These are phyloP conservation scores for Rhamnusium bicolor DNA, from an alignment of 2,888 invertebrate species.

Conservation along the genomic window DNA sequence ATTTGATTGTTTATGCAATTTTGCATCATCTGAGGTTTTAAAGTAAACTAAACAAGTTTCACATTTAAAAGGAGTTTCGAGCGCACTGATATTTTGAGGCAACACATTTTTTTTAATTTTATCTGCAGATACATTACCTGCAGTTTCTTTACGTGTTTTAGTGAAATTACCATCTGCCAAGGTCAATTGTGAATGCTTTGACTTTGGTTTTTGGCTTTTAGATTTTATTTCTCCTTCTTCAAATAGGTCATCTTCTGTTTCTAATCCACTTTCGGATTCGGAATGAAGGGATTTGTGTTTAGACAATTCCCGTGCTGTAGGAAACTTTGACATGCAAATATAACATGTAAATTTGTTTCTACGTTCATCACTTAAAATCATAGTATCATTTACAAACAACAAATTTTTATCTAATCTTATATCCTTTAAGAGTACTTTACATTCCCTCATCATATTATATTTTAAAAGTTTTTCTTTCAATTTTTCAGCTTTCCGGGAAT, in stretches of 20 bases:
- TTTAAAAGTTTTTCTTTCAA: background rate
- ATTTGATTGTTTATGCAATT: conserved; percentile 39
- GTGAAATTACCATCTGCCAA: background rate
- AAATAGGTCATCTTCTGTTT: conserved; percentile 39
- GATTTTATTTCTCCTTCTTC: conserved; percentile 31
- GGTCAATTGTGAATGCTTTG: too few relatives aligned
- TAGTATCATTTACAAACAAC: conserved; percentile 2
- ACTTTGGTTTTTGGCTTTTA: background rate
- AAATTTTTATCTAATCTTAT: conserved; percentile 34
- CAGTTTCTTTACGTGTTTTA: background rate
- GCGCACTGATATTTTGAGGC: background rate
- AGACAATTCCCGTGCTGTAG: conserved; percentile 18
- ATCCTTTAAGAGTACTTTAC: conserved; percentile 36
- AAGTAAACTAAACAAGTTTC: conserved; percentile 52
- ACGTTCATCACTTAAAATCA: conserved; percentile 21
- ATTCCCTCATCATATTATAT: conserved; percentile 6
- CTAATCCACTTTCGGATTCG: conserved; percentile 13
- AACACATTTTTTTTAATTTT: background rate
- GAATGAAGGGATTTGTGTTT: conserved; percentile 39
- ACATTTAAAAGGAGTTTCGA: conserved; percentile 52
- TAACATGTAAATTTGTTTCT: conserved; percentile 44
- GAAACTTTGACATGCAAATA: conserved; percentile 46
- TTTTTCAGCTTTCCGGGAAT: background rate
- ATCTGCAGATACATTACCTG: background rate
- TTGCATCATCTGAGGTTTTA: conserved; percentile 47